These are phyloP conservation scores for Aphidius colemani DNA, from an alignment of 2,888 invertebrate genomes.

Conservation along the genomic window DNA sequence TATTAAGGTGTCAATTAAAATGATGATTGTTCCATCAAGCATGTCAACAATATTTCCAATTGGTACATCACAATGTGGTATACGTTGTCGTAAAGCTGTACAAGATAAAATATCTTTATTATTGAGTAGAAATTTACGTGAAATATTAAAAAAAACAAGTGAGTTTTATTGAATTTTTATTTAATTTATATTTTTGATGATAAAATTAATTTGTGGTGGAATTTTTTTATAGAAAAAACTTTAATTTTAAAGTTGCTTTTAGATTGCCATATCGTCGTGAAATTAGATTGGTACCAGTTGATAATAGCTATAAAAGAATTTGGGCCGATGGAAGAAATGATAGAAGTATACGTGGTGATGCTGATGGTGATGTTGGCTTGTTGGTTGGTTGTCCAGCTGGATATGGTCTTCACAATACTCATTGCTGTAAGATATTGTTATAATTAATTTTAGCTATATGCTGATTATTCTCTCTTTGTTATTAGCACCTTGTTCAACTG, in stretches of 20 bases:
- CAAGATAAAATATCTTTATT: constrained; percentile 46
- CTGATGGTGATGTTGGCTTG: constrained; percentile 45
- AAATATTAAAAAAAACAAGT: constrained; percentile 43
- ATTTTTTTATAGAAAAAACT: constrained; percentile 47
- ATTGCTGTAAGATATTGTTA: constrained; percentile 41
- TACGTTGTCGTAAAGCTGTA: constrained; percentile 45
- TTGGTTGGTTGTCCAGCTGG: constrained; percentile 50
- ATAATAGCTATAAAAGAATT: constrained; percentile 22
- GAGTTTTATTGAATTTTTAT: constrained; percentile 30
- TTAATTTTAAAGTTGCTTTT: constrained; percentile 52
- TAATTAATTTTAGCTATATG: constrained; percentile 21
- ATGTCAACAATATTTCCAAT: constrained; percentile 41
- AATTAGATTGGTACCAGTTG: constrained; percentile 43
- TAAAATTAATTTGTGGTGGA: constrained; percentile 32
- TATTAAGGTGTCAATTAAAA: constrained; percentile 32
- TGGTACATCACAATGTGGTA: constrained; percentile 41
- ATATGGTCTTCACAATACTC: constrained; percentile 46
- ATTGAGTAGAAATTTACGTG: constrained; percentile 43
- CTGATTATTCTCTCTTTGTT: constrained; percentile 14
- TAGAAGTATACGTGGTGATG: constrained; percentile 35
- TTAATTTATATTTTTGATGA: constrained; percentile 3
- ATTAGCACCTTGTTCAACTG: constrained; percentile 47
- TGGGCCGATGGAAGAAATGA: constrained; percentile 29
- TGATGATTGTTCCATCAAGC: constrained; percentile 38
- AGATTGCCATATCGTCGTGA: constrained; percentile 44